Conservation (phyloP, 1,140 invertebrate genomes). For the Psix sp. region DNA sequence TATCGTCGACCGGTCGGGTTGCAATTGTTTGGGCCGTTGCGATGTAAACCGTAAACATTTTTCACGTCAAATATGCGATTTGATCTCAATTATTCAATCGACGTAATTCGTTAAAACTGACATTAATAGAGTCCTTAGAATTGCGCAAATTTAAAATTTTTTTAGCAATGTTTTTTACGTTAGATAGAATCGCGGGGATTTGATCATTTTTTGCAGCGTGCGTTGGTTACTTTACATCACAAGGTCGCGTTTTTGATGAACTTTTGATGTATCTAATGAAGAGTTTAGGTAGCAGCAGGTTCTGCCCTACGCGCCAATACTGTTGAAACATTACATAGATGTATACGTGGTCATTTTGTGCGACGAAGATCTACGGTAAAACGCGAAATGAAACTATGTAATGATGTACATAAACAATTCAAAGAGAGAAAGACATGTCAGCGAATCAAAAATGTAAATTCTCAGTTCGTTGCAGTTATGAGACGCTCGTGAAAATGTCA, state of each 20-base stretch:
- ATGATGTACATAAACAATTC: conserved; percentile 21
- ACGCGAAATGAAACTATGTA: not conserved
- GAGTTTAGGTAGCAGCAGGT: conserved; percentile 64
- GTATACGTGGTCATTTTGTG: conserved; percentile 67
- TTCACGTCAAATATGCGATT: too few species aligned
- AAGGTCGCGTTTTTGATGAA: conserved; percentile 49
- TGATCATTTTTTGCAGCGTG: too few species aligned
- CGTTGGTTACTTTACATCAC: conserved; percentile 20
- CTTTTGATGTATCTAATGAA: conserved; percentile 39
- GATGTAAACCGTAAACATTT: too few species aligned
- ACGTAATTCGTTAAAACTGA: too few species aligned
- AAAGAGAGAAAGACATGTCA: conserved; percentile 56
- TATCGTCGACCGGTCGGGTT: too few species aligned
- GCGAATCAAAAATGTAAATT: conserved; percentile 59
- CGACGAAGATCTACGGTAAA: too few species aligned
- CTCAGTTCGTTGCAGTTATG: conserved; percentile 32
- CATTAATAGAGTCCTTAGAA: too few species aligned
- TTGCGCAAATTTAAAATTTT: conserved; percentile 11
- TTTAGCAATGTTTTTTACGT: too few species aligned
- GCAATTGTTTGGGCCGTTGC: too few species aligned
- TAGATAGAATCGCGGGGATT: too few species aligned
- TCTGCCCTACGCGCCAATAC: conserved; percentile 65
- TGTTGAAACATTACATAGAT: conserved; percentile 70
- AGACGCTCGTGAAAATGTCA: conserved; percentile 42
- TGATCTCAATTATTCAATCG: too few species aligned